These are phyloP conservation scores for Microplitis manilae DNA, from an alignment of 2,888 invertebrate genomes.

Conservation along the genomic window DNA sequence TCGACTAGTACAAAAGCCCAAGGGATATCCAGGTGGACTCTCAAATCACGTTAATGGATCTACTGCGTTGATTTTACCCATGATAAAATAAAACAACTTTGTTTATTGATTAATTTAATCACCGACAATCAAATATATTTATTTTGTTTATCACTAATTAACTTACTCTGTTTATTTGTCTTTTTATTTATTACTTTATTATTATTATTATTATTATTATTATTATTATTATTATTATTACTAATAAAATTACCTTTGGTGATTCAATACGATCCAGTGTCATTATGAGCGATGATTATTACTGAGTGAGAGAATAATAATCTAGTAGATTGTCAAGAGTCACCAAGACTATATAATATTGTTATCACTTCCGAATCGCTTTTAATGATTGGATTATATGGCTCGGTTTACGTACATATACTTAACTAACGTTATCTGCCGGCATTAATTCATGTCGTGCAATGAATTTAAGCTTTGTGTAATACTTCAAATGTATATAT, in stretches of 20 bases:
- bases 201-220: slow-evolving; percentile 9
- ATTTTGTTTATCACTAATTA: not conserved
- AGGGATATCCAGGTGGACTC: slow-evolving; percentile 27
- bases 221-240: slow-evolving; percentile 1
- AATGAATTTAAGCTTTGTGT: not conserved
- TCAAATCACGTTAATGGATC: slow-evolving; percentile 41
- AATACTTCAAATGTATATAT: not conserved
- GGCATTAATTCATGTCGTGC: not conserved
- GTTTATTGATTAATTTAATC: slow-evolving; percentile 12
- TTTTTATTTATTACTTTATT: slow-evolving; percentile 8
- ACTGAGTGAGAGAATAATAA: not conserved
- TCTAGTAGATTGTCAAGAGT: not conserved
- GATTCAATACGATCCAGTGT: slow-evolving; percentile 18
- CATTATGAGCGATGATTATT: slow-evolving; percentile 6
- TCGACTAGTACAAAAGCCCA: slow-evolving; percentile 35
- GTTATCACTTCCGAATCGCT: slow-evolving; percentile 19
- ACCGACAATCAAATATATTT: not conserved
- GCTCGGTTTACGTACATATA: slow-evolving; percentile 1
- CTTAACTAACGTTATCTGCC: slow-evolving; percentile 2
- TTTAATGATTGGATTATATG: slow-evolving; percentile 23
- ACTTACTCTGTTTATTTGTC: not conserved
- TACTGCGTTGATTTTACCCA: slow-evolving; percentile 37
- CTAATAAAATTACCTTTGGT: not conserved
- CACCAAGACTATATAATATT: not conserved
- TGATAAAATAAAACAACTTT: slow-evolving; percentile 26